Percentiles rank a stretch among this genome's conserved stretches.
Conservation (phyloP, 2,797 vertebrate species). For the Paedocypris micromegethes region DNA sequence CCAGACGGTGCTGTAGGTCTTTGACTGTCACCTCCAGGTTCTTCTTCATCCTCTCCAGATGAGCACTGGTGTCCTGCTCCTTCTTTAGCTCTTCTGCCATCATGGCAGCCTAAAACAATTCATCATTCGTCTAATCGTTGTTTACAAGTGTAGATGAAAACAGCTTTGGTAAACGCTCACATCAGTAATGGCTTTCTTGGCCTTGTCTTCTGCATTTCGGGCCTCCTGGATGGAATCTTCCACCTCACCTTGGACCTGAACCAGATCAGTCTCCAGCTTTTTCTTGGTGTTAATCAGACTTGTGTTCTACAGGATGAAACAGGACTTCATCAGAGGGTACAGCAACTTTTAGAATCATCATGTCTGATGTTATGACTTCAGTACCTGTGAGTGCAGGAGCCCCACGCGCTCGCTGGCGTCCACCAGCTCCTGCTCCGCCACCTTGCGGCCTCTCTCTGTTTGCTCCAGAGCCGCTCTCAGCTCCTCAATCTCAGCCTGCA, state of each 20-base stretch:
- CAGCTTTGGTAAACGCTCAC: conserved; percentile 58
- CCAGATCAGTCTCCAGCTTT: conserved; percentile 78
- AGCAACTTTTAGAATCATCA: too few relatives aligned
- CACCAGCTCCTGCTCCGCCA: conserved; percentile 81
- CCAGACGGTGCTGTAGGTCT: conserved; percentile 80
- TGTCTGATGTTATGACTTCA: too few relatives aligned
- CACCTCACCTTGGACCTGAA: conserved; percentile 78
- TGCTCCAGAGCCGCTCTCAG: conserved; percentile 78
- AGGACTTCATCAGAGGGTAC: background rate
- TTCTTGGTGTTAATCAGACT: conserved; percentile 76
- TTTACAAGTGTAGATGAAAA: too few relatives aligned
- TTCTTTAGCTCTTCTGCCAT: conserved; percentile 91
- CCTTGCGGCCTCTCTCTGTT: conserved; percentile 74
- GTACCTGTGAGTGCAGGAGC: conserved; percentile 75
- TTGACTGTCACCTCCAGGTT: conserved; percentile 83
- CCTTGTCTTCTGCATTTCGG: conserved; percentile 85
- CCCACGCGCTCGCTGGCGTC: conserved; percentile 79
- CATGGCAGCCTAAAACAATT: conserved; percentile 75
- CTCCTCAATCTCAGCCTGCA: conserved; percentile 83
- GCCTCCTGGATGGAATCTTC: conserved; percentile 82
- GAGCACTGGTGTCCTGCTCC: conserved; percentile 84
- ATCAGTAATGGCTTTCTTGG: conserved; percentile 87
- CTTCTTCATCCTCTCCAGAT: conserved; percentile 88
- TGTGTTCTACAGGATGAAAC: conserved; percentile 69
- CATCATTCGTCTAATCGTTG: too few relatives aligned